Base-by-base conservation (phyloP, 30 jellyfish, hydroid and myxozoan species). In the Nemopilema nomurai region DNA sequence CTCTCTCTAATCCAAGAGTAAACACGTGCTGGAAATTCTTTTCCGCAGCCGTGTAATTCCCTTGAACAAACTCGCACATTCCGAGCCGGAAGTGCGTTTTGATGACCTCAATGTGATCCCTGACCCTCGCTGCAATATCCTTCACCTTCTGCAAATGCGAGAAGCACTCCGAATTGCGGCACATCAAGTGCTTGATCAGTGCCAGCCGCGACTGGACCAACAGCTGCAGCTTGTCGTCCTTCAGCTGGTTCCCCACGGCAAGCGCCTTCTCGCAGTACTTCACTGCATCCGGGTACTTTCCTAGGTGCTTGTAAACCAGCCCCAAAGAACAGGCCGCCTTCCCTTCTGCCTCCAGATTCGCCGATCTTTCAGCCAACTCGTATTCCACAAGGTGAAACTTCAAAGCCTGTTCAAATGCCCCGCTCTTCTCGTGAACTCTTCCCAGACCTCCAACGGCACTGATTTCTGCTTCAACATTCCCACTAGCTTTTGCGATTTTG, bases 371-470 rank as follows among this genome's bases (percentile, higher is more conserved):
- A 16, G 97, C 92, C 0, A 73, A 31, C 49, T 76, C 94, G 25
- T 72, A 82, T 25, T 96, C 96, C n/a, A 41, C 26, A 29, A 31
- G 22, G 62, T 88, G 91, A 62, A 75, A 84, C 18, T 72, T 88
- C 74, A 93, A 33, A 16, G 99, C 82, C 57, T 89, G 70, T 73
- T 85, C 96, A 78, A 75, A 89, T 16, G 87, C 68, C 32, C 82
- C 83, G 30, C 62, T 67, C 66, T 65, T 74, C 69, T 81, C 87
- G 72, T 86, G 82, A 26, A 81, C 92, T 27, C 79, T 79, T 1
- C 99, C 99, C 18, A 89, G 97, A 8, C 97, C 99, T 7, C 87
- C 83, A 28, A 67, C 70, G 16, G 97, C 99, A 18, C 50, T 75
- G 4, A 85, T 79, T 79, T 89, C 97, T 20, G 89, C 87, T 66